Base-by-base conservation (phyloP, 2,888 invertebrate species). In the Ennomos quercinarius region DNA sequence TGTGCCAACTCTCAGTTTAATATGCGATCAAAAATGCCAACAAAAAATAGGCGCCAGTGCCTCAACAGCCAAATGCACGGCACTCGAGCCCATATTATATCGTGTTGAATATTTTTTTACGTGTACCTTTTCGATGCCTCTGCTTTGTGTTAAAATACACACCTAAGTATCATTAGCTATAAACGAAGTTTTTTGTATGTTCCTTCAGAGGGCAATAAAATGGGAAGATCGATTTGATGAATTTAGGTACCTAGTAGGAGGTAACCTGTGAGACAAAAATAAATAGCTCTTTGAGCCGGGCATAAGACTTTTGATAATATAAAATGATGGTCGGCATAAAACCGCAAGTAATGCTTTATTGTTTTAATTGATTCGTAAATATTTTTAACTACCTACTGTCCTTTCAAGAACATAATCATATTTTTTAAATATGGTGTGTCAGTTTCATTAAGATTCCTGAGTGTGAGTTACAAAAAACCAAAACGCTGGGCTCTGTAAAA, bases 111-210 rank as follows among this genome's bases (percentile, higher is more conserved):
- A 83, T 88, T 91, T 91, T n/a, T 91, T 91, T 91, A 87, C 74
- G 63, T 72, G 73, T 74, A 77, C 80, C 83, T 84, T 91, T 87
- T 83, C 82, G 83, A 50, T 79, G 80, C 77, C 77, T 82, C 71
- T 82, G 83, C 83, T 77, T 84, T 87, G 91, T 92, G 91, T 92
- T 91, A 92, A 91, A 91, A 92, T 91, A 89, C 90, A 89, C 91
- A 91, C 91, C 91, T 91, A 87, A 89, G 83, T 84, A 91, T 89
- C 87, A 91, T 92, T 90, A 90, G 86, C 89, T 89, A 91, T 92
- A 91, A 91, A 91, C 90, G 88, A 83, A 83, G 82, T 81, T 89
- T 88, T 89, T 91, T 91, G 89, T 90, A 87, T 89, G 83, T 83
- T 73, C 85, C 83, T 83, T 85, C 79, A 80, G 72, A 84, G 83